Conservation (phyloP, 1,140 invertebrate species). For the Trichoplusia ni region DNA sequence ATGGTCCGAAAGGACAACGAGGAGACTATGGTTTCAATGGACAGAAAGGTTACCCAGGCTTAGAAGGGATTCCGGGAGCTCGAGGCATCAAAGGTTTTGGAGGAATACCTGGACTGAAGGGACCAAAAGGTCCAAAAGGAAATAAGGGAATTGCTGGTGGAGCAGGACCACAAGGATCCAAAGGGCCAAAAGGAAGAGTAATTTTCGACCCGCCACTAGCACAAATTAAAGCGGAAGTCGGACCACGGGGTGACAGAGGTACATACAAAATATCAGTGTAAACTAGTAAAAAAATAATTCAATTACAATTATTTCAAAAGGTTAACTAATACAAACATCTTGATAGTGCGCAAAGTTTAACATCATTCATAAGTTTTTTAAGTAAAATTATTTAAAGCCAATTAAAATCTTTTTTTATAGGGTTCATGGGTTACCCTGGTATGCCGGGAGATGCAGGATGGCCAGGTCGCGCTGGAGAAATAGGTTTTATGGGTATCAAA, state of each 20-base stretch:
- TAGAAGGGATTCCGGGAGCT: constrained; percentile 80
- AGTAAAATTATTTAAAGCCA: background rate
- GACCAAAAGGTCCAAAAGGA: constrained; percentile 80
- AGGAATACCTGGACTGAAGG: constrained; percentile 87
- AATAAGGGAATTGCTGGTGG: constrained; percentile 79
- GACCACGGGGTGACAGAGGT: constrained; percentile 80
- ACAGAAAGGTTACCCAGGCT: constrained; percentile 72
- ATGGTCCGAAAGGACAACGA: constrained; percentile 77
- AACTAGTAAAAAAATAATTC: no score
- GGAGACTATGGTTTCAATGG: constrained; percentile 77
- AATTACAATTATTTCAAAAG: no score
- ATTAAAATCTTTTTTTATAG: constrained; percentile 51
- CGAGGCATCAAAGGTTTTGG: constrained; percentile 65
- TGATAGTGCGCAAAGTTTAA: no score
- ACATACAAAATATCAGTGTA: no score
- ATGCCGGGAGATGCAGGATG: constrained; percentile 85
- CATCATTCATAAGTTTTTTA: no score
- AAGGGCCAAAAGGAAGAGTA: constrained; percentile 76
- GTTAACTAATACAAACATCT: no score
- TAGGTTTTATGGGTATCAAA: constrained; percentile 77
- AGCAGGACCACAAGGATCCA: constrained; percentile 78
- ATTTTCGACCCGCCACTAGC: constrained; percentile 47
- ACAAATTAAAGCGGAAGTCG: constrained; percentile 56
- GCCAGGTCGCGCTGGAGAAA: constrained; percentile 64
- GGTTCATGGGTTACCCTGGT: constrained; percentile 84